phyloP scores from a whole-genome alignment of 2,797 vertebrate species.

The Pangasius krempfi region DNA sequence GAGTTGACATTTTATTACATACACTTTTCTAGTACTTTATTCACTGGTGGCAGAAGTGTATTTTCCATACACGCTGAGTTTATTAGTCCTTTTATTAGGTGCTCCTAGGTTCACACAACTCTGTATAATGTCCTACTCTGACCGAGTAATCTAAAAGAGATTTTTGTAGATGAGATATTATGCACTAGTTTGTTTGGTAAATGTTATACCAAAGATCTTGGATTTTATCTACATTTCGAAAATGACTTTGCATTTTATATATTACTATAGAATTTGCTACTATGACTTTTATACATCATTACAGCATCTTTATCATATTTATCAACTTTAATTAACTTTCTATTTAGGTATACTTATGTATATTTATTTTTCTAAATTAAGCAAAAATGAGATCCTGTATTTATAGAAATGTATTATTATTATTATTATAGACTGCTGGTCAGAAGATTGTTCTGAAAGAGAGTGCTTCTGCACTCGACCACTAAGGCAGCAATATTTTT shows the following conservation, averaged over 20 bases:
- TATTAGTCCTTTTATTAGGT: neutral
- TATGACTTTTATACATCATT: neutral
- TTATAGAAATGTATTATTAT: conserved; percentile 2
- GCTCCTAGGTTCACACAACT: neutral
- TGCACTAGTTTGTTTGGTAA: neutral
- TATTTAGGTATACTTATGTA: neutral
- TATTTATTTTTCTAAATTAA: conserved; percentile 38
- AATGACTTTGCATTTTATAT: neutral
- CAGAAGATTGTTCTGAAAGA: conserved; percentile 18
- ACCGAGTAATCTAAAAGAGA: neutral
- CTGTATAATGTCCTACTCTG: neutral
- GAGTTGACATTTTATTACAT: neutral
- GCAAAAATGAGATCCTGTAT: neutral
- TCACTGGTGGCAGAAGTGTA: neutral
- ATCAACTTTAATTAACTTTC: neutral
- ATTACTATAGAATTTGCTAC: neutral
- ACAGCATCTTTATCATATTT: neutral
- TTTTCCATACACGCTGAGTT: neutral
- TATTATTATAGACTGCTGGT: conserved; percentile 34
- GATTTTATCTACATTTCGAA: neutral
- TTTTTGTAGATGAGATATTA: neutral
- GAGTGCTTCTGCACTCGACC: conserved; percentile 26
- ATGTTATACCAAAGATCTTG: conserved; percentile 28
- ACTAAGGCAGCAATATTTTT: neutral
- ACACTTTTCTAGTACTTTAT: neutral